Conservation (phyloP, 2,113 vertebrate species). For the Puma concolor region DNA sequence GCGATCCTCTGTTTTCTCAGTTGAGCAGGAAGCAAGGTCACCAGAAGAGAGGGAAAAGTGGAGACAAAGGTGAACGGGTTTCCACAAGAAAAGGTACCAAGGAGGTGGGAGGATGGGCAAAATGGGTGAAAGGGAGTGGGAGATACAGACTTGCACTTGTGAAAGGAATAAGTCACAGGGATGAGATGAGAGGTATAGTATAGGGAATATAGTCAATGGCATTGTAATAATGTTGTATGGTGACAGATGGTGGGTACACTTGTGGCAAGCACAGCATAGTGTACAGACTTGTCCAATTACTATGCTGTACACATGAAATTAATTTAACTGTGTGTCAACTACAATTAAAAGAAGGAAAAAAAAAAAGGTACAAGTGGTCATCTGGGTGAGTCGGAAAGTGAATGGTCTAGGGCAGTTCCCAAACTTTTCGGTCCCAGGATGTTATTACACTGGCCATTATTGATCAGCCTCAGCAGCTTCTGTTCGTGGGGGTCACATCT, state of each 20-base stretch:
- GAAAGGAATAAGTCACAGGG: neutral
- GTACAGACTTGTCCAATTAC: neutral
- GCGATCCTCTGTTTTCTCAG: neutral
- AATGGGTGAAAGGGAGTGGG: neutral
- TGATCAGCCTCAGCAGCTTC: neutral
- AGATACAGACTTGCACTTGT: neutral
- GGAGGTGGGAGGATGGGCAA: neutral
- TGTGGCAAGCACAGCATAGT: neutral
- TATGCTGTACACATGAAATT: neutral
- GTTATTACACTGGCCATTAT: neutral
- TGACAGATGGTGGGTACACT: neutral
- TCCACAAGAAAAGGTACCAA: neutral
- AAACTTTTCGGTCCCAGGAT: neutral
- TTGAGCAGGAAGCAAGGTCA: neutral
- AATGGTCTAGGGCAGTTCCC: neutral
- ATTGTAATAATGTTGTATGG: neutral
- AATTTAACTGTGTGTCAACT: neutral
- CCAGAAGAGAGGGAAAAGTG: neutral
- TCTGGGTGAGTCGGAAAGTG: neutral
- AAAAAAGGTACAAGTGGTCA: neutral
- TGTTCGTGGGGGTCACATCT: neutral
- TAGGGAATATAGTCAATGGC: neutral
- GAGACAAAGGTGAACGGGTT: neutral
- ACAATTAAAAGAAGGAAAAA: neutral
- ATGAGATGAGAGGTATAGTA: neutral